A percentile compares a stretch with the other conserved stretches of the same genome.
Conservation (phyloP, 2,888 invertebrate genomes). For the Pristionchus mayeri region DNA sequence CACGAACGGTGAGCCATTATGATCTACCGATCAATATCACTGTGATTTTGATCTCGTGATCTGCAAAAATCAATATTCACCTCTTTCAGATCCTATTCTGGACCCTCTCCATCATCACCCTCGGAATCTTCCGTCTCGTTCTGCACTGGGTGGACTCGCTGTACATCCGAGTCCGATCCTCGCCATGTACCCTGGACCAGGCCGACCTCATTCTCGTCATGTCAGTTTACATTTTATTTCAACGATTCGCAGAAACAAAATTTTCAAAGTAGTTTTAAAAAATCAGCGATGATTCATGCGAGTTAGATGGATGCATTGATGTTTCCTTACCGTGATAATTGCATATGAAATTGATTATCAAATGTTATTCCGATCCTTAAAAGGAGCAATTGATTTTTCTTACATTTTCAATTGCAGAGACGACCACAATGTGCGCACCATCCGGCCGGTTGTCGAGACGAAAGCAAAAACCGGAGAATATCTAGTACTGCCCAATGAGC, state of each 20-base stretch:
- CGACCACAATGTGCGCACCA: slow-evolving; percentile 54
- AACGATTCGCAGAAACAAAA: too few relatives aligned
- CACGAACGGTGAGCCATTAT: slow-evolving; percentile 54
- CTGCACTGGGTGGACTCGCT: slow-evolving; percentile 71
- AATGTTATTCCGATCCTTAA: too few relatives aligned
- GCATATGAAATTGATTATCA: too few relatives aligned
- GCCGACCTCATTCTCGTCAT: slow-evolving; percentile 70
- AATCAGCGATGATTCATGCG: too few relatives aligned
- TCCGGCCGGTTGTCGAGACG: slow-evolving; percentile 9
- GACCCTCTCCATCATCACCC: slow-evolving; percentile 61
- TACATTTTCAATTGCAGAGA: slow-evolving; percentile 62
- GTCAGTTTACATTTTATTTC: slow-evolving; percentile 55
- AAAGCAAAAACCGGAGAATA: background rate
- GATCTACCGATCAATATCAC: background rate
- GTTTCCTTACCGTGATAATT: too few relatives aligned
- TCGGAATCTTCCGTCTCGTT: slow-evolving; percentile 71
- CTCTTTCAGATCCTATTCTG: slow-evolving; percentile 59
- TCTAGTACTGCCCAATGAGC: slow-evolving; percentile 22
- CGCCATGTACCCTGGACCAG: slow-evolving; percentile 60
- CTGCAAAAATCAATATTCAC: background rate
- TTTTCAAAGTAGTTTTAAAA: too few relatives aligned
- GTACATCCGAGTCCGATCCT: slow-evolving; percentile 61
- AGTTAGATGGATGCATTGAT: too few relatives aligned
- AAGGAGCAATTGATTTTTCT: too few relatives aligned
- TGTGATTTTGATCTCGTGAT: background rate